These are phyloP conservation scores for Hiodon alosoides DNA, from an alignment of 2,113 vertebrate species.

Conservation along the genomic window DNA sequence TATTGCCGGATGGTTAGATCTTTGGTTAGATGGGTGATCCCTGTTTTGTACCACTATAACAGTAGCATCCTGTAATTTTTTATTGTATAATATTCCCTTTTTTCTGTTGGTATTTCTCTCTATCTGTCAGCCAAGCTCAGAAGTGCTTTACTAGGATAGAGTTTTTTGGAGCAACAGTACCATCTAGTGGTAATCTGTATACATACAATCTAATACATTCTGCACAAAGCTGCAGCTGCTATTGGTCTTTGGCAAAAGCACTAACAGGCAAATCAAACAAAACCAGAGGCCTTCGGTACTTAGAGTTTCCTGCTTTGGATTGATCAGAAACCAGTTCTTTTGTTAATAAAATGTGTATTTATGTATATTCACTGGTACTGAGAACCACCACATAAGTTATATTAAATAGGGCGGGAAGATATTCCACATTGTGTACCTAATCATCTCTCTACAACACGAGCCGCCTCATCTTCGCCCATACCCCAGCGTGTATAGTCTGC, in stretches of 20 bases:
- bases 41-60: background rate
- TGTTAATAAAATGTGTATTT: too few species aligned
- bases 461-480: too few species aligned
- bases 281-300: background rate
- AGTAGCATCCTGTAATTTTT: background rate
- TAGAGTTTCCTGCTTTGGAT: too few species aligned
- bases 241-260: background rate
- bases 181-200: constrained; percentile 2
- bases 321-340: too few species aligned
- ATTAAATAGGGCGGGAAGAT: too few species aligned
- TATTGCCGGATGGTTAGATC: background rate
- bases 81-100: background rate
- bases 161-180: background rate
- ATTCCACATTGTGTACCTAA: too few species aligned
- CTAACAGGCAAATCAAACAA: background rate
- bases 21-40: background rate
- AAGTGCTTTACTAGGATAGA: background rate
- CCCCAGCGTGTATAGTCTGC: background rate
- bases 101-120: background rate
- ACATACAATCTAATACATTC: too few species aligned
- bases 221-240: background rate
- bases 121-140: background rate
- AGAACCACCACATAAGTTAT: background rate
- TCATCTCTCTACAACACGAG: too few species aligned
- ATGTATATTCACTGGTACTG: background rate